Evolutionary conservation across 2,113 vertebrate genomes (phyloP).

Genomic region (Brevimyrus niger): DNA sequence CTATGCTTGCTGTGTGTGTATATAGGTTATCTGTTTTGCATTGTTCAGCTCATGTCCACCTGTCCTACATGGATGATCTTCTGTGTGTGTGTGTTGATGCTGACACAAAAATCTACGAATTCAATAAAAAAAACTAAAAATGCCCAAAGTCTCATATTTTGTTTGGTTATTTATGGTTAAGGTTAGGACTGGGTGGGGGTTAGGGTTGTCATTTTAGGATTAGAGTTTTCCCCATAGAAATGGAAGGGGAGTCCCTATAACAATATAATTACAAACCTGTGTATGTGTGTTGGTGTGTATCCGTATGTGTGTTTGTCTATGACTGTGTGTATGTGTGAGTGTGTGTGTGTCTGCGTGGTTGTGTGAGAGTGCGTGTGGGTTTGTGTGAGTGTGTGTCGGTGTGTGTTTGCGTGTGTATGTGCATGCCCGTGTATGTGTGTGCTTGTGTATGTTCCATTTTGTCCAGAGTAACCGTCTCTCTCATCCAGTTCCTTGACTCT

Average conservation of each 20-base stretch:
- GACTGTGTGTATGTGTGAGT: not conserved
- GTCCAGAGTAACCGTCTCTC: not conserved
- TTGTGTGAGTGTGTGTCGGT: not conserved
- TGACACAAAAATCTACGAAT: too few relatives aligned
- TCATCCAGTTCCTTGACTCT: not conserved
- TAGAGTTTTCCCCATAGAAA: too few relatives aligned
- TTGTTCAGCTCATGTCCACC: not conserved
- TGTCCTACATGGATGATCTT: not conserved
- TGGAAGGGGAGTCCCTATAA: too few relatives aligned
- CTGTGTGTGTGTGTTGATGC: too few relatives aligned
- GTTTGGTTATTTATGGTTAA: too few relatives aligned
- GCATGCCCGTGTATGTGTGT: not conserved
- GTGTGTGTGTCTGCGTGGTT: not conserved
- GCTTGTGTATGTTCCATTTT: not conserved
- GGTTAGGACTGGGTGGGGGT: too few relatives aligned
- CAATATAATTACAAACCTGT: not conserved
- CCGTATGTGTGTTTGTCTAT: too few relatives aligned
- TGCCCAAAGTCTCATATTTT: too few relatives aligned
- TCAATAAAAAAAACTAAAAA: too few relatives aligned
- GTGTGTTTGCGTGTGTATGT: not conserved
- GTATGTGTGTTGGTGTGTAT: too few relatives aligned
- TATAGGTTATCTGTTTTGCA: not conserved
- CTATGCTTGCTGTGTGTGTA: not conserved
- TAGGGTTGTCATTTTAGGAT: too few relatives aligned
- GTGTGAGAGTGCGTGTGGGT: too few relatives aligned